Base-by-base conservation (phyloP, 2,888 invertebrate genomes). In the Drosophila diplacantha region DNA sequence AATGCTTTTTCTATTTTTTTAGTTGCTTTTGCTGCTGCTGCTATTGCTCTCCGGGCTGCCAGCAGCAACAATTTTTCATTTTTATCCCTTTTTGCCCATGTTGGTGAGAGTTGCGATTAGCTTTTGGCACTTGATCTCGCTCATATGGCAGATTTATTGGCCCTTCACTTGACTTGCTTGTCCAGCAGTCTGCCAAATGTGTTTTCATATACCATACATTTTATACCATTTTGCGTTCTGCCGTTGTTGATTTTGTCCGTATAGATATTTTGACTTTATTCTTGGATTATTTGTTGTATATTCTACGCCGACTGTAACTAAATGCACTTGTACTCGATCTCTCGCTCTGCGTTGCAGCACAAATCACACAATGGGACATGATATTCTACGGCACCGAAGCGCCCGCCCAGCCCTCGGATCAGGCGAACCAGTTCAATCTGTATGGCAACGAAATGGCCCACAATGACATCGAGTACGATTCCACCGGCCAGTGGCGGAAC, bases 321-420 rank as follows among this genome's bases (percentile, higher is more conserved):
- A 47, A 32, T 56, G 39, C 31, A 43, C 29, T 38, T 56, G 12
- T 37, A 34, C 32, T 29, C 14, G 11, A 43, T 26, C 38, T 44
- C 53, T 50, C 5, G 3, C 18, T 47, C 37, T 52, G 26, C 49
- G 18, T 85, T 85, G 22, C 78, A 90, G 89, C 91, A 82, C 91
- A 92, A 82, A 89, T 95, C 60, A 91, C 92, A 51, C 93, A 94
- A 76, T 96, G 95, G 95, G 93, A 94, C 87, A 88, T 95, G 83
- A 93, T 94, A 83, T 92, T 96, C 86, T 94, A 95, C 88, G 96
- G 96, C 39, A 95, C 95, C 2, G 92, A 92, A 71, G 88, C 89
- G 2, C 91, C 92, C 1, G 89, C 92, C 9, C 91, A 92, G 81
- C 90, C 91, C 49, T 89, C 87, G 20, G 89, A 88, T 75, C 80